phyloP scores from a whole-genome alignment of 1,140 invertebrate species.

The Cherax quadricarinatus region DNA sequence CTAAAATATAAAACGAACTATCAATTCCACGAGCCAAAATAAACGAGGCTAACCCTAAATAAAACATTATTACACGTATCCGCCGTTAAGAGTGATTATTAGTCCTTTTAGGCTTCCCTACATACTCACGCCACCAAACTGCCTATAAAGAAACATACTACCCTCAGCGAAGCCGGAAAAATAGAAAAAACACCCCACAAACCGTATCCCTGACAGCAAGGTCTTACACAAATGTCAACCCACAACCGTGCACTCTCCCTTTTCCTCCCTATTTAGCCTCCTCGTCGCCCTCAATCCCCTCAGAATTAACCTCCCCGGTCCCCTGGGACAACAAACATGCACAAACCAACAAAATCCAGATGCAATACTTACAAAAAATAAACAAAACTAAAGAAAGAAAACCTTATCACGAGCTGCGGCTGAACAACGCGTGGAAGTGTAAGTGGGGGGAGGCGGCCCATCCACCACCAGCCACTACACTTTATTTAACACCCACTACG shows the following conservation, averaged over 20 bases:
- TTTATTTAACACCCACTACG: neutral
- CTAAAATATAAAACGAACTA: too few relatives aligned
- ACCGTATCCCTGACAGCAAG: neutral
- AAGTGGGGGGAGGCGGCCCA: neutral
- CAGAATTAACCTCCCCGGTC: neutral
- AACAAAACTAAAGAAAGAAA: conserved; percentile 70
- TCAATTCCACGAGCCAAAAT: too few relatives aligned
- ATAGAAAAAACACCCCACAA: too few relatives aligned
- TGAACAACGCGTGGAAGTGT: conserved; percentile 59
- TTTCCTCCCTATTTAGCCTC: neutral
- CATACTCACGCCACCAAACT: too few relatives aligned
- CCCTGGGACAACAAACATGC: conserved; percentile 30
- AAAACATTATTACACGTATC: too few relatives aligned
- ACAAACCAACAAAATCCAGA: conserved; percentile 54
- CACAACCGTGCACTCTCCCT: neutral
- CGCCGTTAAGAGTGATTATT: too few relatives aligned
- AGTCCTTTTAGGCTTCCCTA: too few relatives aligned
- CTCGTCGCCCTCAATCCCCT: neutral
- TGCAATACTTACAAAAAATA: conserved; percentile 67
- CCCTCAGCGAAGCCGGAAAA: neutral
- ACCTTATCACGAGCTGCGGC: conserved; percentile 60
- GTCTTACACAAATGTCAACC: neutral
- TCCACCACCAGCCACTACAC: too few relatives aligned
- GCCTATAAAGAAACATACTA: too few relatives aligned
- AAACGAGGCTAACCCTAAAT: too few relatives aligned